Base-by-base conservation (phyloP, 1,140 invertebrate genomes). In the Tribolium castaneum region DNA sequence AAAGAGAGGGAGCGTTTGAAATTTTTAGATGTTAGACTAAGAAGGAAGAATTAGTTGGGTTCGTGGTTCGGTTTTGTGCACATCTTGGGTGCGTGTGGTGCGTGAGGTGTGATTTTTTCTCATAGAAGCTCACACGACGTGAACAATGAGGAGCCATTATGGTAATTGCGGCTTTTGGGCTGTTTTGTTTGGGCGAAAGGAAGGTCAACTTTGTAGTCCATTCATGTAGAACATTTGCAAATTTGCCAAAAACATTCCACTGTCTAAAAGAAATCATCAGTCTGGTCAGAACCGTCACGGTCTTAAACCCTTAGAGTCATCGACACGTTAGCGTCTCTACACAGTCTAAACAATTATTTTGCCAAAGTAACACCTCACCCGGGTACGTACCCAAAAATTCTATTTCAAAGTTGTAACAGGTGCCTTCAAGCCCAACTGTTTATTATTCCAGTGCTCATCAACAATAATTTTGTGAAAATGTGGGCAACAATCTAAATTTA, bases 11-110 rank as follows among this genome's bases (percentile, higher is more conserved):
- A 79, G 35, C 45, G 25, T 30, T 19, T 54, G 39, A 39, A 76
- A 72, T 52, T 79, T 51, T 49, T 39, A 49, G 51, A 45, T 66
- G 77, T 52, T 78, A 45, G 66, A 78, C 71, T 54, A 75, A 70
- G 72, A 79, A 76, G 49, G 78, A 78, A 75, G 49, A 62, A 78
- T 76, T 72, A 79, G 78, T 79, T 54, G 45, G 62, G 66, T 71
- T 39, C 66, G 50, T 62, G 73, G 66, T 50, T 79, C 70, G 51
- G 72, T 52, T 50, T 70, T 75, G 78, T 76, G 62, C 66, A 76
- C 71, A 75, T 78, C 72, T 45, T 51, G 12, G 14, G 70, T 78
- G 77, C 70, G 77, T 66, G 54, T 74, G 22, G 54, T 66, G 66
- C 62, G 77, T 56, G 56, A 75, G 35, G 52, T 45, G n/a, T 77